A percentile compares a stretch with the other conserved stretches of the same genome.
These are phyloP conservation scores for Herminia tarsipennalis DNA, from an alignment of 2,888 invertebrate species.

Conservation along the genomic window DNA sequence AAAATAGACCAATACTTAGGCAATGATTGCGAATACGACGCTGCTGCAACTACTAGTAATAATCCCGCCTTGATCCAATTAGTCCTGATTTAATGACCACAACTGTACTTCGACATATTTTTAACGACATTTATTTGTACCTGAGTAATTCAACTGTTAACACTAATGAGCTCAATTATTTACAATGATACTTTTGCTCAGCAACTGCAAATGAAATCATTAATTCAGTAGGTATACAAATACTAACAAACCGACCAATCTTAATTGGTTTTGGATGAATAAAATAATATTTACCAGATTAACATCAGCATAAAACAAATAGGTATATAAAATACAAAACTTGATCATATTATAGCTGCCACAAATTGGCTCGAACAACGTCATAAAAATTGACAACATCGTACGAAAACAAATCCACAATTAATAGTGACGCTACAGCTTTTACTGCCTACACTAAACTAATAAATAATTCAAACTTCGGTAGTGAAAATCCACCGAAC, in stretches of 20 bases:
- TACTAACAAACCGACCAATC: not conserved
- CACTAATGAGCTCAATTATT: no score
- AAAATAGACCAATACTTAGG: no score
- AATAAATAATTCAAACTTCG: constrained; percentile 37
- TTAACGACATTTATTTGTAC: no score
- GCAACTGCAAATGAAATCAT: no score
- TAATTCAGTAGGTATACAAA: no score
- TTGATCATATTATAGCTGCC: constrained; percentile 1
- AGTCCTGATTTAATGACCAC: no score
- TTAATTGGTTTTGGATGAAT: not conserved
- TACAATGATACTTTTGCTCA: no score
- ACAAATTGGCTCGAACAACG: constrained; percentile 8
- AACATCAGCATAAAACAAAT: not conserved
- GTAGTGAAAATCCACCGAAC: constrained; percentile 40
- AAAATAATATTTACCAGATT: not conserved
- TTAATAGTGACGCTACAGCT: constrained; percentile 24
- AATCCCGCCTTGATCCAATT: no score
- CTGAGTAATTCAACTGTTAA: no score
- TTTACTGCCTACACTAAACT: constrained; percentile 27
- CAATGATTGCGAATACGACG: no score
- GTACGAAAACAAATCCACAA: constrained; percentile 20
- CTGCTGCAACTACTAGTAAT: no score
- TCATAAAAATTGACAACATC: constrained; percentile 13
- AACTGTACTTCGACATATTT: no score
- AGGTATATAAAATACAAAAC: constrained; percentile 1